Evolutionary conservation across 2,888 invertebrate genomes (phyloP).

Genomic region (Eumerus sabulonum): DNA sequence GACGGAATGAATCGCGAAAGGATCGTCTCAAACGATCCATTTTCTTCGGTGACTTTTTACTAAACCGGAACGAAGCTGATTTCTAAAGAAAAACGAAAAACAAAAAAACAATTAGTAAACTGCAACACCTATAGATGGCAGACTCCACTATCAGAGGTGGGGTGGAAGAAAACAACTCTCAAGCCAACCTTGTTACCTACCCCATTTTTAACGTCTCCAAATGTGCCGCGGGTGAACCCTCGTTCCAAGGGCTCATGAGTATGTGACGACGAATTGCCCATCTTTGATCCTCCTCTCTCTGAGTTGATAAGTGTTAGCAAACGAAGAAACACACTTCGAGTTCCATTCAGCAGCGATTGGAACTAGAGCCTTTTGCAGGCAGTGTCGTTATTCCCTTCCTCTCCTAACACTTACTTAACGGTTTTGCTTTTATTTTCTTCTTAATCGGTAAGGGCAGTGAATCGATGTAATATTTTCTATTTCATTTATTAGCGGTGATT

Average conservation of each 20-base stretch:
- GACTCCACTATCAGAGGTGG: constrained; percentile 31
- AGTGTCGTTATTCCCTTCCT: no score
- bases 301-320: constrained; percentile 24
- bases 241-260: constrained; percentile 90
- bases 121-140: constrained; percentile 32
- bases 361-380: no score
- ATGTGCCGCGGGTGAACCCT: constrained; percentile 80
- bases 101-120: constrained; percentile 29
- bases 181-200: constrained; percentile 74
- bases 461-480: no score
- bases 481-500: constrained; percentile 24
- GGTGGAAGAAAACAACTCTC: constrained; percentile 16
- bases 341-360: constrained; percentile 51
- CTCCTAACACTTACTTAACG: background rate
- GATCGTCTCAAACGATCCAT: constrained; percentile 95
- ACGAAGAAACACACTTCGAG: constrained; percentile 28
- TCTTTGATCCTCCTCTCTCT: constrained; percentile 73
- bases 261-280: constrained; percentile 92
- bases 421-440: background rate
- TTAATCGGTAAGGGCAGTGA: background rate
- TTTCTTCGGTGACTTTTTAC: constrained; percentile 85
- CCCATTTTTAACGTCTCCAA: constrained; percentile 79
- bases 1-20: constrained; percentile 95
- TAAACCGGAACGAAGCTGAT: constrained; percentile 80
- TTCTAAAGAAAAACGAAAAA: constrained; percentile 79